Evolutionary conservation across 2,797 vertebrate genomes (phyloP), one percentile per base, ranked within the genome.

Genomic region (Acestrorhynchus altus): DNA sequence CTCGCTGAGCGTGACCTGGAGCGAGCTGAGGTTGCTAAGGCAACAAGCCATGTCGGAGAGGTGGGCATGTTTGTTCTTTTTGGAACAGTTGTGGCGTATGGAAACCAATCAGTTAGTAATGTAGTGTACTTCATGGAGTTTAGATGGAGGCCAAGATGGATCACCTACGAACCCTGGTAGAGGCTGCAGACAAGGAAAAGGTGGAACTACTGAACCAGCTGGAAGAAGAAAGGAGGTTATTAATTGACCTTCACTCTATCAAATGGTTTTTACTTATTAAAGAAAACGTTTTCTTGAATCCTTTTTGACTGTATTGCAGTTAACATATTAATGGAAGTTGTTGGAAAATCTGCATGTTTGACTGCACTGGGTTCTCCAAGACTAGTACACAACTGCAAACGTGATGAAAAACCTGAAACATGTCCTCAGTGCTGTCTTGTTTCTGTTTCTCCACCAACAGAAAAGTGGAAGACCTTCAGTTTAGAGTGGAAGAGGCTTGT

Each of bases 61-160:
- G 95, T 99, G 4, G n/a, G 0, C 22, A 0, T 1, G 2, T 42
- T 42, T 42, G 39, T 16, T 49, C 20, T 61, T 15, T 22, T 40
- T 8, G 20, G 10, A 52, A 52, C 31, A 56, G 4, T 31, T 20
- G 35, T 51, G 26, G 8, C 4, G 6, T 35, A 15, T 31, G 2
- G 28, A 24, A 42, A 4, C 22, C 18, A 22, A 8, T 49, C 0
- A 72, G 16, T 4, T 35, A 18, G 7, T 57, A 11, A 67, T 10
- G 22, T 22, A 39, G 2, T 18, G 4, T 68, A 96, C 92, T 92
- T 93, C 42, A 90, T 94, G 24, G 22, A 13, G 84, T 95, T 76
- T 95, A 99, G 90, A 95, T 97, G 95, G 98, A 99, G 87, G 85
- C 95, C 46, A 99, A 99, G 88, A 99, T 99, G 97, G 97, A 99